Evolutionary conservation across 2,888 invertebrate species (phyloP), one percentile per base, ranked within the genome.

Genomic region (Dynastes grantii): DNA sequence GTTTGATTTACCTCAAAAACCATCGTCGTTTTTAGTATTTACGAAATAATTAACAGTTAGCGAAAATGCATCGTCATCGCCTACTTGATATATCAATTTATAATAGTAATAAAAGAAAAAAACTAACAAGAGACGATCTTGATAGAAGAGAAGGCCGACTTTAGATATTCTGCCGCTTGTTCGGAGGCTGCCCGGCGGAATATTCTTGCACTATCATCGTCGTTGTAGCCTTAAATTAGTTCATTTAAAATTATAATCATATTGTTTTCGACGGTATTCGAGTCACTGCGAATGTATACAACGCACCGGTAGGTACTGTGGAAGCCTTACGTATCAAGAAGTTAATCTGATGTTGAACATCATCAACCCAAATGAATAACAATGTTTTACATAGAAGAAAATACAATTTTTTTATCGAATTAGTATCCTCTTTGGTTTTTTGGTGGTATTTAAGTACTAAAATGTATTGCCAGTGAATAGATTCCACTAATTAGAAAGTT

Each of bases 31-130:
- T 78, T 71, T 61, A 76, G 79, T 76, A 80, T 80, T 82, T 81
- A 79, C 67, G 68, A 82, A 81, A 82, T 82, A 82, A 83, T 83
- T 82, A 83, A 82, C 68, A 64, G 80, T 77, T 76, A 27, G 61
- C 76, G 79, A 51, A 80, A 77, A 76, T 37, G 82, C 82, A 80
- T 37, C 82, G 84, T 85, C 85, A 85, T 81, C 77, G 80, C 63
- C 32, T 58, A 58, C 80, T 83, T 84, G 85, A 85, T 85, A 84
- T 85, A 85, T 85, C 85, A 85, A 85, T 85, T 85, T 61, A 61
- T 40, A 61, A 75, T 22, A 83, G 8, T 45, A 45, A 45, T 45
- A 45, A 45, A 45, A 45, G 45, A 45, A 45, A 84, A 58, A 22
- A 71, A n/a, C 16, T 5, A 22, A 58, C 55, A 8, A 22, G 55